Evolutionary conservation across 2,797 vertebrate genomes (phyloP).

Genomic region (Phrynocephalus guinanensis): DNA sequence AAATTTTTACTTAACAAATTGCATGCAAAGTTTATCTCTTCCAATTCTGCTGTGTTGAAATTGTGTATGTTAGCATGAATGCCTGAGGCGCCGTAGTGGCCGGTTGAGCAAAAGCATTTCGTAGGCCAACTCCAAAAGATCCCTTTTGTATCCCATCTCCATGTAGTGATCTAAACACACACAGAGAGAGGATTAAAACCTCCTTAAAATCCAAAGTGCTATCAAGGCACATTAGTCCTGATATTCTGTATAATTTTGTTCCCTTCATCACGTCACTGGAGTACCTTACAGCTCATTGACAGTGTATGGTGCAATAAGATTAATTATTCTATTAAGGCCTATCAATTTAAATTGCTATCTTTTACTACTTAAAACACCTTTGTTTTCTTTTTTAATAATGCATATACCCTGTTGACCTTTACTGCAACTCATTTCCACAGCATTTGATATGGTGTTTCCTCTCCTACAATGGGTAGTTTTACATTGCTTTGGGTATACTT

Average conservation of each 20-base stretch:
- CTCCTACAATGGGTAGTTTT: conserved; percentile 55
- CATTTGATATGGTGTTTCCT: conserved; percentile 34
- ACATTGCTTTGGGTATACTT: conserved; percentile 23
- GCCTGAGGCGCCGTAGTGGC: conserved; percentile 64
- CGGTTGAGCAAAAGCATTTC: neutral
- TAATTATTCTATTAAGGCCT: conserved; percentile 55
- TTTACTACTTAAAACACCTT: conserved; percentile 49
- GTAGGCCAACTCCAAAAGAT: rapidly evolving
- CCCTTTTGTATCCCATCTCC: too few relatives aligned
- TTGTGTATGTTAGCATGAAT: conserved; percentile 88
- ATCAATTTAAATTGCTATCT: conserved; percentile 51
- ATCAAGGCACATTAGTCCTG: rapidly evolving
- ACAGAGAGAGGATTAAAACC: neutral
- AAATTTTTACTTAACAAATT: conserved; percentile 75
- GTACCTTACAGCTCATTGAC: conserved; percentile 19
- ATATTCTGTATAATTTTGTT: neutral
- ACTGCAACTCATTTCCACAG: neutral
- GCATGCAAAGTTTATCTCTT: conserved; percentile 71
- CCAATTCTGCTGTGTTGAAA: conserved; percentile 69
- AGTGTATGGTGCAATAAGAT: conserved; percentile 14
- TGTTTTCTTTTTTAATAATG: conserved; percentile 63
- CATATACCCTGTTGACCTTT: conserved; percentile 39
- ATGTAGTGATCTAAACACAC: neutral
- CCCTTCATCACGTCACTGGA: neutral
- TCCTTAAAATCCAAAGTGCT: conserved; percentile 47